These are phyloP conservation scores for Ostrea edulis DNA, from an alignment of 1,140 invertebrate species.

Conservation along the genomic window DNA sequence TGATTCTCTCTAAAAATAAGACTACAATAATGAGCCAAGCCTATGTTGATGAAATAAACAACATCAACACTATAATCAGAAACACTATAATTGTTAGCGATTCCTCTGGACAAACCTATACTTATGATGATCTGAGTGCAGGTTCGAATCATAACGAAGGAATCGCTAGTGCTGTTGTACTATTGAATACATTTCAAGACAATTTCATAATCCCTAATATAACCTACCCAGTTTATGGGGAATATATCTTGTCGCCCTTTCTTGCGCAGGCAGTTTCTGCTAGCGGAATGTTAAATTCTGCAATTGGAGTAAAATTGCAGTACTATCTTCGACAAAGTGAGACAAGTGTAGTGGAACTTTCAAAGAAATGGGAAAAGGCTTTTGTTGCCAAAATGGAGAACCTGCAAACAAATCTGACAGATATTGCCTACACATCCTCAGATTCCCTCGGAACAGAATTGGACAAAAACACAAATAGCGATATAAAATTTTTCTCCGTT, in stretches of 20 bases:
- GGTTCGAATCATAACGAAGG: too few species aligned
- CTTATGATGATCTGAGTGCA: too few species aligned
- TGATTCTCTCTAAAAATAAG: too few species aligned
- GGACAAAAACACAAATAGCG: slow-evolving; percentile 53
- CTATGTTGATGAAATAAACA: too few species aligned
- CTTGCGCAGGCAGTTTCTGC: slow-evolving; percentile 10
- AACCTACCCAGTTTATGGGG: not conserved
- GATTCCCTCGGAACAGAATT: slow-evolving; percentile 60
- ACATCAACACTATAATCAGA: too few species aligned
- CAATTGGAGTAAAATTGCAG: not conserved
- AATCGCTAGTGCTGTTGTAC: not conserved
- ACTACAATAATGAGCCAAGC: too few species aligned
- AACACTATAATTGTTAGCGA: too few species aligned
- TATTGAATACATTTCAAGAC: not conserved
- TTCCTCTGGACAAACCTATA: too few species aligned
- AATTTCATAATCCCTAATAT: not conserved
- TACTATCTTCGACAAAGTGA: slow-evolving; percentile 16
- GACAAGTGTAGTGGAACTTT: not conserved
- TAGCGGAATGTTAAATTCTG: slow-evolving; percentile 14
- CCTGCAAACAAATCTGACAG: not conserved
- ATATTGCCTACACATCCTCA: slow-evolving; percentile 55
- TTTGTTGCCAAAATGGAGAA: slow-evolving; percentile 19
- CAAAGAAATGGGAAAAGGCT: slow-evolving; percentile 34
- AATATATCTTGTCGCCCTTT: not conserved
- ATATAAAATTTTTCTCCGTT: slow-evolving; percentile 57